phyloP scores from a whole-genome alignment of 2,888 invertebrate genomes.

The Drosophila hamatofila region DNA sequence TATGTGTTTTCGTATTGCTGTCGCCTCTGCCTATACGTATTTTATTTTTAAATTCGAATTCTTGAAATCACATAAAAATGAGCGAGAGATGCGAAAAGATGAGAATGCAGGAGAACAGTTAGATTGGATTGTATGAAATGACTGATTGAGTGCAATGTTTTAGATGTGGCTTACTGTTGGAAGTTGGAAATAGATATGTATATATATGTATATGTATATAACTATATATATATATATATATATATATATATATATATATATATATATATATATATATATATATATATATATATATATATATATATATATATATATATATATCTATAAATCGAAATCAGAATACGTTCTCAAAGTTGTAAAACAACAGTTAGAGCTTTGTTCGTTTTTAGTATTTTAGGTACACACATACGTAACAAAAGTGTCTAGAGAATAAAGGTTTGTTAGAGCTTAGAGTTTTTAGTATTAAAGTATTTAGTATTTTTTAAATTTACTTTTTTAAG shows the following conservation, averaged over 20 bases:
- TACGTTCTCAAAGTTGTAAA: conserved; percentile 51
- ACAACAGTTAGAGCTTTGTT: conserved; percentile 67
- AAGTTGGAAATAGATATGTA: conserved; percentile 19
- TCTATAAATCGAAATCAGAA: conserved; percentile 39
- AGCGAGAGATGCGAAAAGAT: conserved; percentile 34
- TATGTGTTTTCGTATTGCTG: conserved; percentile 11
- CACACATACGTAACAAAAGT: conserved; percentile 66
- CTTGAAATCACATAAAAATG: conserved; percentile 25
- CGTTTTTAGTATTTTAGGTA: conserved; percentile 37
- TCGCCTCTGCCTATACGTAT: conserved; percentile 33
- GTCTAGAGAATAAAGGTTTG: conserved; percentile 56
- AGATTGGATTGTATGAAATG: conserved; percentile 26
- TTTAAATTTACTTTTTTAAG: conserved; percentile 15
- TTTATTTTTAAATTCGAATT: conserved; percentile 6
- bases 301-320: neutral
- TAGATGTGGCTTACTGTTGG: conserved; percentile 36
- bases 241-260: conserved; percentile 12
- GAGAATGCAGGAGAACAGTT: conserved; percentile 36
- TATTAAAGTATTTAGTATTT: conserved; percentile 39
- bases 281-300: neutral
- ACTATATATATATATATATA: neutral
- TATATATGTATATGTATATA: no score
- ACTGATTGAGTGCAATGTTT: conserved; percentile 53
- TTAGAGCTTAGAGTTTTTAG: conserved; percentile 48
- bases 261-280: neutral